A percentile compares a stretch with the other conserved stretches of the same genome.
These are phyloP conservation scores for Mesitornis unicolor DNA, from an alignment of 2,113 vertebrate genomes.

Conservation along the genomic window DNA sequence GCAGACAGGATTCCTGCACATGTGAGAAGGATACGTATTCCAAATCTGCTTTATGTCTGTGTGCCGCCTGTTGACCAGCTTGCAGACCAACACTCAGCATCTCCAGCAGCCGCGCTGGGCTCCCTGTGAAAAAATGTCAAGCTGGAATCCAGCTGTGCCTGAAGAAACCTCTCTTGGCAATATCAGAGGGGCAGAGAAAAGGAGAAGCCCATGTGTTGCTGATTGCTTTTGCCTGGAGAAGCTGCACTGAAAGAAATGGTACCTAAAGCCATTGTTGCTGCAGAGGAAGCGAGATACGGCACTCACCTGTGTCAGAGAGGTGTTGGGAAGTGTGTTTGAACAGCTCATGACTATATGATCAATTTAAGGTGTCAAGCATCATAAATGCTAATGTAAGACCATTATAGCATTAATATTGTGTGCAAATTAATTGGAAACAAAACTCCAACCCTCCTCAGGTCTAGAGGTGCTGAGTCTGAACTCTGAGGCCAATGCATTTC, in stretches of 20 bases:
- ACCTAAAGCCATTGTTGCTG: background rate
- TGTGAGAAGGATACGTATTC: rapidly evolving
- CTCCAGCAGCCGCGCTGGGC: background rate
- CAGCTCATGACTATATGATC: background rate
- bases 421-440: background rate
- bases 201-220: background rate
- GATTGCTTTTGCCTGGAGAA: background rate
- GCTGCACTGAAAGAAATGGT: background rate
- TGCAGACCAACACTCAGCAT: background rate
- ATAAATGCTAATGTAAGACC: background rate
- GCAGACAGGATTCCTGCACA: background rate
- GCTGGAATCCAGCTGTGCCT: background rate
- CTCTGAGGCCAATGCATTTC: rapidly evolving
- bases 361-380: background rate
- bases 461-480: background rate
- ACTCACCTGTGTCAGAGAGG: background rate
- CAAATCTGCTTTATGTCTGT: background rate
- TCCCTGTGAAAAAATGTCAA: background rate
- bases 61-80: rapidly evolving
- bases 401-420: background rate
- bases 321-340: background rate
- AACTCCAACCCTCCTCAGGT: background rate
- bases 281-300: background rate
- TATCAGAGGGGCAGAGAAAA: background rate
- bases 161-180: background rate